phyloP scores from a whole-genome alignment of 2,888 invertebrate species.

The Himalopsyche japonica region DNA sequence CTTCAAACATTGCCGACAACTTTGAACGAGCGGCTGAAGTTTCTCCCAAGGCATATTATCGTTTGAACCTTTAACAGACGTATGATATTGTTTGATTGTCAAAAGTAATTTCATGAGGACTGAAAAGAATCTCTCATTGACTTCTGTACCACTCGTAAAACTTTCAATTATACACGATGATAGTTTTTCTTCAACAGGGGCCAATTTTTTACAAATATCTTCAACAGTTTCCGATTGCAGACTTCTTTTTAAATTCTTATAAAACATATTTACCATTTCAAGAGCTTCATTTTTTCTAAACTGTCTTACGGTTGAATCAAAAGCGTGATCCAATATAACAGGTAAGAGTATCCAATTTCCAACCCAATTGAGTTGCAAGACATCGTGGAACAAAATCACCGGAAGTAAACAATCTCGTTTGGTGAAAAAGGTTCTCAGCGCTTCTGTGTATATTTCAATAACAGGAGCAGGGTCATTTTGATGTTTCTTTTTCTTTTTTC shows the following conservation, averaged over 20 bases:
- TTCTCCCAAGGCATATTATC: slow-evolving; percentile 49
- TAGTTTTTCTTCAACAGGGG: slow-evolving; percentile 56
- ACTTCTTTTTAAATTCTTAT: slow-evolving; percentile 60
- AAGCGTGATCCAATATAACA: slow-evolving; percentile 62
- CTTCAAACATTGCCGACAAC: slow-evolving; percentile 48
- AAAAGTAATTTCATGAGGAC: slow-evolving; percentile 60
- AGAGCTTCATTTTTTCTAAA: slow-evolving; percentile 70
- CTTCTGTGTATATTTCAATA: slow-evolving; percentile 57
- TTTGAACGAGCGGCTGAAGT: slow-evolving; percentile 48
- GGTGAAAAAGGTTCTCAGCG: slow-evolving; percentile 63
- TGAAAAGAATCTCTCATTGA: slow-evolving; percentile 63
- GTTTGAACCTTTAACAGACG: slow-evolving; percentile 45
- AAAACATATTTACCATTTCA: slow-evolving; percentile 68
- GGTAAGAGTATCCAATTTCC: slow-evolving; percentile 65
- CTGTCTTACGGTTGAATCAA: slow-evolving; percentile 63
- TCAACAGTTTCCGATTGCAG: slow-evolving; percentile 50
- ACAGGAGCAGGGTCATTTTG: slow-evolving; percentile 47
- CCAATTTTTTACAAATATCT: slow-evolving; percentile 48
- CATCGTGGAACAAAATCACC: slow-evolving; percentile 66
- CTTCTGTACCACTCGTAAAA: slow-evolving; percentile 49
- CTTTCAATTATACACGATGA: slow-evolving; percentile 50
- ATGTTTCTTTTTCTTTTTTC: slow-evolving; percentile 48
- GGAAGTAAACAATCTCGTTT: slow-evolving; percentile 69
- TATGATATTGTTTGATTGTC: slow-evolving; percentile 55
- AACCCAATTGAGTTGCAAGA: slow-evolving; percentile 68